phyloP scores from a whole-genome alignment of 2,888 invertebrate genomes.

The Xanthorhoe designata region DNA sequence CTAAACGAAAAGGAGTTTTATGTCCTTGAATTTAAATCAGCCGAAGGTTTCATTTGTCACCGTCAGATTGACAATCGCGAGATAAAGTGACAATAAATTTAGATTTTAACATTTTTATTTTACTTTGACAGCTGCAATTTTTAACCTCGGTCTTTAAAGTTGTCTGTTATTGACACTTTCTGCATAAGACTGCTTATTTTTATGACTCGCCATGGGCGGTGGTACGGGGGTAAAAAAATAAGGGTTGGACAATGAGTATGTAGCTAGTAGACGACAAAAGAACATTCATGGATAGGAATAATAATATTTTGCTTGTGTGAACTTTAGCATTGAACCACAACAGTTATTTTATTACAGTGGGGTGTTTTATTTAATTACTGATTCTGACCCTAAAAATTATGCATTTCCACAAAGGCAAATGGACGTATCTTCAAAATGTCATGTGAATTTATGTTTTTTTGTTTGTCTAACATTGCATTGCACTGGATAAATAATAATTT shows the following conservation, averaged over 20 bases:
- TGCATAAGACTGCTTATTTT: conserved; percentile 29
- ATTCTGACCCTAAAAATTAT: not conserved
- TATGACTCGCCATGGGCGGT: conserved; percentile 30
- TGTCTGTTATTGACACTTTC: conserved; percentile 16
- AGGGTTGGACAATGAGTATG: conserved; percentile 28
- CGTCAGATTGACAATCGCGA: conserved; percentile 15
- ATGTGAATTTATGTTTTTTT: no score
- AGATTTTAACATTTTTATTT: conserved; percentile 12
- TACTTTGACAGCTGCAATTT: conserved; percentile 20
- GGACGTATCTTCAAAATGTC: no score
- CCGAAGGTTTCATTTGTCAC: conserved; percentile 13
- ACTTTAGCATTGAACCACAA: not conserved
- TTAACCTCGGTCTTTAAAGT: conserved; percentile 16
- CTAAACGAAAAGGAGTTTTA: not conserved
- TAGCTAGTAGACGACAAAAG: conserved; percentile 15
- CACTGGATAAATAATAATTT: no score
- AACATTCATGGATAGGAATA: conserved; percentile 2
- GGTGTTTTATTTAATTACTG: not conserved
- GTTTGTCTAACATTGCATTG: no score
- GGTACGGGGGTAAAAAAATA: conserved; percentile 19
- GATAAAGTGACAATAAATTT: conserved; percentile 9
- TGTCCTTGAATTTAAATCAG: conserved; percentile 8
- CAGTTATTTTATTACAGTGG: not conserved
- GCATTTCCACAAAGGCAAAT: not conserved
- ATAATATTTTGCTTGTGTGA: conserved; percentile 10